Conservation (phyloP, 1,140 invertebrate genomes). For the Matsumurasca onukii region DNA sequence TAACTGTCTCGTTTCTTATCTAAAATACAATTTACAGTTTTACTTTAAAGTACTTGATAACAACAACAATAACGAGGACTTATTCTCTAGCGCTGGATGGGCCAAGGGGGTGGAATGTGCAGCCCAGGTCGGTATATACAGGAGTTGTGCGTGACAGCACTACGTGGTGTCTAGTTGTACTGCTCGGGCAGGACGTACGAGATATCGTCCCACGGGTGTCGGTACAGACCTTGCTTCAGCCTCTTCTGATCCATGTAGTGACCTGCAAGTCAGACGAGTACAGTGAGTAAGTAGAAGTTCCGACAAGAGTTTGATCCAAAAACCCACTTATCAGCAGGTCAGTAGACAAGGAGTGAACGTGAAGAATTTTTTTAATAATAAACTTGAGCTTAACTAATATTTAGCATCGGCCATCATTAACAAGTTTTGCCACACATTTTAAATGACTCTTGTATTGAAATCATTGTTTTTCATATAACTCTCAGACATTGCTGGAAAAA, state of each 20-base stretch:
- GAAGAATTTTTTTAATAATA: too few relatives aligned
- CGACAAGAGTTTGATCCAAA: slow-evolving; percentile 17
- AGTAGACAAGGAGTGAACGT: too few relatives aligned
- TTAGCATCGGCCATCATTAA: too few relatives aligned
- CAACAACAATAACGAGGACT: neutral
- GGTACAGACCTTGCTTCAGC: slow-evolving; percentile 97
- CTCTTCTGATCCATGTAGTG: slow-evolving; percentile 99
- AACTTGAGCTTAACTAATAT: too few relatives aligned
- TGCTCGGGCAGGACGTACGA: slow-evolving; percentile 94
- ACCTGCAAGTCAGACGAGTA: slow-evolving; percentile 58
- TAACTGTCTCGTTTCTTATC: neutral
- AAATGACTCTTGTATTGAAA: too few relatives aligned
- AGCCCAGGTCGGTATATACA: neutral
- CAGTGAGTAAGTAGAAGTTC: slow-evolving; percentile 32
- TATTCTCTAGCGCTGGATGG: neutral
- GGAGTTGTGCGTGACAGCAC: neutral
- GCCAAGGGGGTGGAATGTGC: neutral
- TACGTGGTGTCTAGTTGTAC: slow-evolving; percentile 48
- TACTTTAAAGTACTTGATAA: neutral
- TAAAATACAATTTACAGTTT: slow-evolving; percentile 17
- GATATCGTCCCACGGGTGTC: slow-evolving; percentile 99
- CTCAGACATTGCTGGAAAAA: too few relatives aligned
- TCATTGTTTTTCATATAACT: too few relatives aligned
- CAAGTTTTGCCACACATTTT: too few relatives aligned
- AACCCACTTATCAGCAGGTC: too few relatives aligned